Conservation (phyloP, 1,140 invertebrate genomes). For the Nebria ingens region DNA sequence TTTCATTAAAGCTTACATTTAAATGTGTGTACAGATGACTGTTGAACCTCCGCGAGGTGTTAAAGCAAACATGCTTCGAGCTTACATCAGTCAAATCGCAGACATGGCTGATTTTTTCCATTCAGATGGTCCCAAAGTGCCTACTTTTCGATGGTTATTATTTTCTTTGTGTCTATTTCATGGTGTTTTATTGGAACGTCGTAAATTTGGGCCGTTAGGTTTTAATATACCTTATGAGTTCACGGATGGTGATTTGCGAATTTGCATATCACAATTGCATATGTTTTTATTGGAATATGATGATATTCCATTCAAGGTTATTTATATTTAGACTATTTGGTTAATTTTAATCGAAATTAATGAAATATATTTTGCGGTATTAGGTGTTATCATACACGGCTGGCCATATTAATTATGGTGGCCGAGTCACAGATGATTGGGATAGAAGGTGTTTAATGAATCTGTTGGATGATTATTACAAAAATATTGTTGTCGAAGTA, state of each 20-base stretch:
- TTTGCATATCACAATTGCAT: conserved; percentile 57
- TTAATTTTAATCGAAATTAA: background rate
- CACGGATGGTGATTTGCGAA: conserved; percentile 61
- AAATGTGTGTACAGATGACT: conserved; percentile 40
- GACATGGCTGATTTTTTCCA: conserved; percentile 46
- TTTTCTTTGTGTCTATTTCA: conserved; percentile 66
- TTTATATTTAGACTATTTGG: too few relatives aligned
- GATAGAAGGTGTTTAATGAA: conserved; percentile 66
- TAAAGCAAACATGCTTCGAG: conserved; percentile 53
- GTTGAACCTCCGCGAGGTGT: conserved; percentile 58
- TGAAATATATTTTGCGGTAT: background rate
- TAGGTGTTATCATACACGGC: conserved; percentile 54
- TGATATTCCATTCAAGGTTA: conserved; percentile 51
- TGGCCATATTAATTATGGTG: conserved; percentile 80
- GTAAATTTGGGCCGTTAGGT: conserved; percentile 62
- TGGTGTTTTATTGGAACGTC: conserved; percentile 52
- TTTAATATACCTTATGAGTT: conserved; percentile 71
- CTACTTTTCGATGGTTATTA: conserved; percentile 50
- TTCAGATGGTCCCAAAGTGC: conserved; percentile 40
- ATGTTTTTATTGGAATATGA: conserved; percentile 55
- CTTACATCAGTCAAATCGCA: conserved; percentile 41
- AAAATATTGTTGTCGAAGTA: conserved; percentile 39
- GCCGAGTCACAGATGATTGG: conserved; percentile 76
- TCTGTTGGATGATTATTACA: conserved; percentile 62
- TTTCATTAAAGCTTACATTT: background rate